A percentile compares a stretch with the other conserved stretches of the same genome.
phyloP scores from a whole-genome alignment of 1,140 invertebrate species.

The Bombus superbus region DNA sequence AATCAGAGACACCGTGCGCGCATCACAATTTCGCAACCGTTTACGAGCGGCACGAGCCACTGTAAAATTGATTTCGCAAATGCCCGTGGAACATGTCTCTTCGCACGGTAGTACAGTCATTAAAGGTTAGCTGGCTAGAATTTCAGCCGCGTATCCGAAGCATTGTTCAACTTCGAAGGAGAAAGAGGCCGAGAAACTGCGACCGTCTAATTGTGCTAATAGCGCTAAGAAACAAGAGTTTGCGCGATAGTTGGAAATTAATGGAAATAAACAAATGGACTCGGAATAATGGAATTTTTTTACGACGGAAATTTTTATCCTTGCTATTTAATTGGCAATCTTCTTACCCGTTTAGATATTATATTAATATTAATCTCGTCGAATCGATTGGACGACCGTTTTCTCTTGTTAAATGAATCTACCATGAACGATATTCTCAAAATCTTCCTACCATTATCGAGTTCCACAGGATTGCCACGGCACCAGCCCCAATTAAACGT shows the following conservation, averaged over 20 bases:
- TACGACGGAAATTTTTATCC: background rate
- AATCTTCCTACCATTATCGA: background rate
- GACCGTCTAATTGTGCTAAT: background rate
- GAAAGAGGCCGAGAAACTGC: background rate
- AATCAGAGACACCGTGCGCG: constrained; percentile 28
- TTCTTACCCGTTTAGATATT: background rate
- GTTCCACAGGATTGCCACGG: background rate
- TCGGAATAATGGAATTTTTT: background rate
- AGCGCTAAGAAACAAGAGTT: no score
- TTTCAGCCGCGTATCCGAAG: background rate
- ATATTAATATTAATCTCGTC: background rate
- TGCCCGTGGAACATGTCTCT: background rate
- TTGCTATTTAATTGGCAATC: background rate
- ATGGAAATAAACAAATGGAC: no score
- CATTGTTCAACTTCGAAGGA: no score
- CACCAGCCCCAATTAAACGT: constrained; percentile 13
- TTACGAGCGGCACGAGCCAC: constrained; percentile 45
- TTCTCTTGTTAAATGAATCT: background rate
- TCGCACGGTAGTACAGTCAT: background rate
- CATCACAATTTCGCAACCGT: constrained; percentile 40
- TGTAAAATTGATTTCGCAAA: constrained; percentile 51
- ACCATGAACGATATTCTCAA: no score
- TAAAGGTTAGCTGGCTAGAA: background rate
- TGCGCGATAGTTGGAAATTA: background rate
- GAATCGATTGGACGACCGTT: background rate